phyloP scores from a whole-genome alignment of 2,888 invertebrate genomes.

The Drosophila nigricruria region DNA sequence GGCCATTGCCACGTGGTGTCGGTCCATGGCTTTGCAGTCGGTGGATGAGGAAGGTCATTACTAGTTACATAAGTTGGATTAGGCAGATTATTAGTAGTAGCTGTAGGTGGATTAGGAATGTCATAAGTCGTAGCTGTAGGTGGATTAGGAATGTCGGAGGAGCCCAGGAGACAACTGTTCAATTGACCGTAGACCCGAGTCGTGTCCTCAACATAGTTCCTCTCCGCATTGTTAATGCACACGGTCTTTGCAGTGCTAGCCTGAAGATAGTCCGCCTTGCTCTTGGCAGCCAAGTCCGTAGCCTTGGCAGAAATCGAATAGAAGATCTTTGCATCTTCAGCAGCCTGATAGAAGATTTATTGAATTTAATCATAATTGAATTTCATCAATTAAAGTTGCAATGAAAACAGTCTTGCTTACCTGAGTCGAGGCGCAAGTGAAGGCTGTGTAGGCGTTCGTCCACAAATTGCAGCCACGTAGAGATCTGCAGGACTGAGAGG shows the following conservation, averaged over 20 bases:
- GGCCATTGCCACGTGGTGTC: too few species aligned
- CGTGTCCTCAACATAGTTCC: slow-evolving; percentile 49
- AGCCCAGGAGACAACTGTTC: slow-evolving; percentile 41
- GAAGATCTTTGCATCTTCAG: slow-evolving; percentile 45
- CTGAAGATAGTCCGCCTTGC: slow-evolving; percentile 17
- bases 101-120: background rate
- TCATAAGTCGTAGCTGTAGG: background rate
- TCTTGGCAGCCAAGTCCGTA: slow-evolving; percentile 16
- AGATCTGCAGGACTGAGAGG: slow-evolving; percentile 10
- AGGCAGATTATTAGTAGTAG: background rate
- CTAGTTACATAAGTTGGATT: too few species aligned
- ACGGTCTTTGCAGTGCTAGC: background rate
- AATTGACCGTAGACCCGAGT: slow-evolving; percentile 32
- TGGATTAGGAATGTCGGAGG: background rate
- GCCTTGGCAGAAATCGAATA: slow-evolving; percentile 46
- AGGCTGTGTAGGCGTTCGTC: background rate
- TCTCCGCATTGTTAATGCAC: slow-evolving; percentile 43
- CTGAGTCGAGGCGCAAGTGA: slow-evolving; percentile 6
- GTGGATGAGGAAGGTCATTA: too few species aligned
- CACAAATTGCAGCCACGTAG: slow-evolving; percentile 1
- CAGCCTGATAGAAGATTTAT: slow-evolving; percentile 3
- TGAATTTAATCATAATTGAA: background rate
- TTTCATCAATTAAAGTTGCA: background rate
- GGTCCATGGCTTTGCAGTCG: too few species aligned
- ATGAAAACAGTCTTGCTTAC: slow-evolving; percentile 9